Evolutionary conservation across 2,888 invertebrate species (phyloP), one percentile per base, ranked within the genome.

Genomic region (Rhorus exstirpatorius): DNA sequence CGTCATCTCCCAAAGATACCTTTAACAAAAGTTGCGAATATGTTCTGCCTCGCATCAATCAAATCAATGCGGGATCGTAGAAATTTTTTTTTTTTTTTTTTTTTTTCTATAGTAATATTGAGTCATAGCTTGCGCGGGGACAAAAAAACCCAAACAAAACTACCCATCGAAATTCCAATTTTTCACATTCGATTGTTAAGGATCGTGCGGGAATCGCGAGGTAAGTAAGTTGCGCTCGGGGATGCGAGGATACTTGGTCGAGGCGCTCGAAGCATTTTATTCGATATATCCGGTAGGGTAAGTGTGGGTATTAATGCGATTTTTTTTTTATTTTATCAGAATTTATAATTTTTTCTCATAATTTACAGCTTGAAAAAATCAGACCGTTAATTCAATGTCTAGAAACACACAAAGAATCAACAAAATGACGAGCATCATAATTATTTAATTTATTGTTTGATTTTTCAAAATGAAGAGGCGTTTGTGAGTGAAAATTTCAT

Each of bases 1-100:
- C 86, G 24, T 83, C 86, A 83, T 89, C 87, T 72, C 86, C 83
- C 85, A 86, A 76, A 79, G 87, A 84, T 70, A 90, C 89, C 92
- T 92, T 88, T 65, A 91, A 91, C 89, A 91, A 85, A 89, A 75
- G 65, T 76, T 76, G 68, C 60, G 55, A 58, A 78, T 31, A 24
- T 72, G 53, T 14, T 41, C 55, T 65, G 70, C 55, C 60, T 71
- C 24, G 31, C 74, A 65, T 72, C 63, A 61, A 31, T 60, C 21
- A 41, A 55, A 21, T 46, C 17, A 58, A 12, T 24, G 14, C n/a
- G 46, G 21, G 8, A 19, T 61, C 12, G 53, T 65, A 12, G 14
- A 31, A 65, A 60, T 63, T 21, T 49, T 19, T 10, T n/a, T 24
- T 67, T 17, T 19, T 17, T 49, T 38, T 60, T 46, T 35, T 35